phyloP scores from a whole-genome alignment of 1,140 invertebrate species.

The Manduca sexta region DNA sequence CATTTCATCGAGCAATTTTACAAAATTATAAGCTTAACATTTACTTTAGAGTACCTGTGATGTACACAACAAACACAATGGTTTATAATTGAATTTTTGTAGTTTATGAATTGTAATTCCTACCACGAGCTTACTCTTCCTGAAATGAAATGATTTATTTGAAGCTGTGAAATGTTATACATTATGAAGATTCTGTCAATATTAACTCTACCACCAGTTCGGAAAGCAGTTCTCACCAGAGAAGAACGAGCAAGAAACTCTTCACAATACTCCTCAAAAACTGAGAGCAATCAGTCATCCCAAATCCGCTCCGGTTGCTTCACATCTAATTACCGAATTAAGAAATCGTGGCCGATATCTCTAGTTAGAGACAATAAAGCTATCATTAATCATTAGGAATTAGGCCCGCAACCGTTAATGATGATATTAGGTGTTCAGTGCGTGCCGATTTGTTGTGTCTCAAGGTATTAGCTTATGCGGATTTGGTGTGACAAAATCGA shows the following conservation, averaged over 20 bases:
- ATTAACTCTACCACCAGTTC: too few species aligned
- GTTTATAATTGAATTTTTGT: background rate
- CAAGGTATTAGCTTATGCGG: conserved; percentile 19
- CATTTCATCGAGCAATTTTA: too few species aligned
- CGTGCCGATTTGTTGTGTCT: conserved; percentile 11
- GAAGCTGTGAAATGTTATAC: too few species aligned
- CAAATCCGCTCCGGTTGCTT: conserved; percentile 36
- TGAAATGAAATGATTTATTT: too few species aligned
- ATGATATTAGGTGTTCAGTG: conserved; percentile 55
- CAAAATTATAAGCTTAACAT: too few species aligned
- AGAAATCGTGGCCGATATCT: conserved; percentile 60
- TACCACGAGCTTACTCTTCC: too few species aligned
- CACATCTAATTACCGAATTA: conserved; percentile 63
- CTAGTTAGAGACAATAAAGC: conserved; percentile 57
- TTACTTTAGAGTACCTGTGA: background rate
- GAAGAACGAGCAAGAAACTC: too few species aligned
- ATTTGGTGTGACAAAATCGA: too few species aligned
- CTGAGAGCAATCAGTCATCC: conserved; percentile 36
- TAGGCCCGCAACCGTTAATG: conserved; percentile 52
- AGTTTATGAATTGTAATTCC: too few species aligned
- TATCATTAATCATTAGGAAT: conserved; percentile 63
- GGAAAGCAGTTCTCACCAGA: too few species aligned
- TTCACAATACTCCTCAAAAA: background rate
- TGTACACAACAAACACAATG: too few species aligned
- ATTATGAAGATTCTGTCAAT: too few species aligned